A percentile compares a stretch with the other conserved stretches of the same genome.
These are phyloP conservation scores for Lutjanus erythropterus DNA, from an alignment of 2,113 vertebrate genomes.

Conservation along the genomic window DNA sequence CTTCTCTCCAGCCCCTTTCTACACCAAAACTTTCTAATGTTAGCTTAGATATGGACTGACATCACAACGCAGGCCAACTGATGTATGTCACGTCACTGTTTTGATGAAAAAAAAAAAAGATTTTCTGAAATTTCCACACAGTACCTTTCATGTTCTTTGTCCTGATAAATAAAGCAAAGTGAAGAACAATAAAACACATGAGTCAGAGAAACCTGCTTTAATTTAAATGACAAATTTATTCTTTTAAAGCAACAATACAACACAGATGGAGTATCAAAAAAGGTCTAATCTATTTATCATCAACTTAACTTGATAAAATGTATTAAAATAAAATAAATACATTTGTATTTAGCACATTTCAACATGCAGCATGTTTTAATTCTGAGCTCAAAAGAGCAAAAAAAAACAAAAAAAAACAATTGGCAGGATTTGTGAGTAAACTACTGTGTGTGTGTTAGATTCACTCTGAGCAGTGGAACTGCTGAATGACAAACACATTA, in stretches of 20 bases:
- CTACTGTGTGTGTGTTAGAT: neutral
- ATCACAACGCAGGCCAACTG: no score
- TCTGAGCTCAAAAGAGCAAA: neutral
- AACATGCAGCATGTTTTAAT: conserved; percentile 20
- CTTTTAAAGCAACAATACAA: conserved; percentile 40
- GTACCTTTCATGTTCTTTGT: no score
- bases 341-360: neutral
- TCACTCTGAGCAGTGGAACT: neutral
- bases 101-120: no score
- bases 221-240: conserved; percentile 48
- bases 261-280: conserved; percentile 45
- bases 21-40: no score
- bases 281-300: conserved; percentile 23
- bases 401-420: no score
- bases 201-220: neutral
- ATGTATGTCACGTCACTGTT: no score
- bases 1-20: no score
- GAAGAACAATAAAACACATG: neutral
- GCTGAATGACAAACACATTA: neutral
- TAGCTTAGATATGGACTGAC: no score
- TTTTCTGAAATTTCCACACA: no score
- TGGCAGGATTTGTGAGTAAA: neutral
- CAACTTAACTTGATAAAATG: neutral
- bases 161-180: neutral
- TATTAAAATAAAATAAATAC: neutral